phyloP scores from a whole-genome alignment of 2,113 vertebrate species.

The Grus americana region DNA sequence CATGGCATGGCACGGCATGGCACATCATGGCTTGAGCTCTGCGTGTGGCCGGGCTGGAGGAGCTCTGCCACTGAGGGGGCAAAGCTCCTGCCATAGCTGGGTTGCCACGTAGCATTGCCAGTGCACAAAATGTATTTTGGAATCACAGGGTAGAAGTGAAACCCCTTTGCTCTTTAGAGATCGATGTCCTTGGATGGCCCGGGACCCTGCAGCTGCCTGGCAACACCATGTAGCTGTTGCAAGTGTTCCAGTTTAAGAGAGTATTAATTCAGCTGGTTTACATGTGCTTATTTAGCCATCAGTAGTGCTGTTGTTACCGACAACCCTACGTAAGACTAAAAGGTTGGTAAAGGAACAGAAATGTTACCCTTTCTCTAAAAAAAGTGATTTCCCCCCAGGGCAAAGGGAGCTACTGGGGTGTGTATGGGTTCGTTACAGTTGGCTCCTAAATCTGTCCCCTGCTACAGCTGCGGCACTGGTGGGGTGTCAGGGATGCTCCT shows the following conservation, averaged over 20 bases:
- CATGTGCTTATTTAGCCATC: background rate
- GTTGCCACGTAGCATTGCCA: background rate
- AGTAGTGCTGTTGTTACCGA: background rate
- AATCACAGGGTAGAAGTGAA: background rate
- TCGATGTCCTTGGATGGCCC: background rate
- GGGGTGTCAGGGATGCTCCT: background rate
- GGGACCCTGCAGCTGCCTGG: background rate
- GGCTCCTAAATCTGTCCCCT: background rate
- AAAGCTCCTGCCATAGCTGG: background rate
- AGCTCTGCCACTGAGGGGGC: background rate
- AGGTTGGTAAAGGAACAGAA: background rate
- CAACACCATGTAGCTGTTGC: background rate
- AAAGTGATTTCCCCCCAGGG: fast-evolving
- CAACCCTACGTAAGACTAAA: background rate
- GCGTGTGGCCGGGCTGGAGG: background rate
- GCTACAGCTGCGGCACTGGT: background rate
- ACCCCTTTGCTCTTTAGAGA: background rate
- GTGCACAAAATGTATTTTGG: background rate
- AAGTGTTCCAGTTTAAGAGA: background rate
- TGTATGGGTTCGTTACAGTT: fast-evolving
- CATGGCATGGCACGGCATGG: fast-evolving
- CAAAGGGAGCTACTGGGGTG: background rate
- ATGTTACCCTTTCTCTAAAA: background rate
- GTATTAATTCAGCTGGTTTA: background rate
- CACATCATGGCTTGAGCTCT: fast-evolving